Base-by-base conservation (phyloP, 2,113 vertebrate species). In the Dromaius novaehollandiae region DNA sequence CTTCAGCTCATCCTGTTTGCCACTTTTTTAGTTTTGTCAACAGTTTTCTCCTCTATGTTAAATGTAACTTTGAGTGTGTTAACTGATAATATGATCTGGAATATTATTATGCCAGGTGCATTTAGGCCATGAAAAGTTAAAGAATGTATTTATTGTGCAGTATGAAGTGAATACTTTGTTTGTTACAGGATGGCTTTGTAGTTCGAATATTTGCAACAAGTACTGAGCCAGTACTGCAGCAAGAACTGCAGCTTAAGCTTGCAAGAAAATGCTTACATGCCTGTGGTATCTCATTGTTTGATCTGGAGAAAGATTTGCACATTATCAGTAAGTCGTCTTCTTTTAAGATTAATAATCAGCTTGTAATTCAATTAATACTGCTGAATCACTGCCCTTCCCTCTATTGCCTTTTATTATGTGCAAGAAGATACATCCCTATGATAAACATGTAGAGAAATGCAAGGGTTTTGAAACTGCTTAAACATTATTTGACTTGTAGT, bases 261-360 rank as follows among this genome's bases (percentile, higher is more conserved):
- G 99, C 99, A 73, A 98, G 99, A 95, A 99, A 99, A 97, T 99
- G 99, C 97, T 98, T 99, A 88, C 99, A 99, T 89, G 99, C 99
- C 64, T 99, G 99, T 95, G 99, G 99, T 60, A 99, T 99, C 94
- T 99, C 99, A 15, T 95, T 99, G 13, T 99, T 99, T 97, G 99
- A 99, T 98, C 97, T 99, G 93, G 99, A 99, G 96, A 99, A 99
- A 96, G 99, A 99, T 96, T 98, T 99, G 90, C 99, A 99, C 97
- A 99, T 99, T 90, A 99, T 99, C 97, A 99, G 99, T 99, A 98
- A 99, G 98, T 95, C 63, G 8, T 46, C n/a, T 89, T 78, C 60
- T 95, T 90, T 85, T 19, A 85, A 82, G 30, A 18, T 75, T 86
- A 56, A 32, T 73, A 84, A 32, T 16, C 74, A 92, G 6, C 14